Evolutionary conservation across 2,888 invertebrate genomes (phyloP), one percentile per base, ranked within the genome.

Genomic region (Hirudinaria manillensis): DNA sequence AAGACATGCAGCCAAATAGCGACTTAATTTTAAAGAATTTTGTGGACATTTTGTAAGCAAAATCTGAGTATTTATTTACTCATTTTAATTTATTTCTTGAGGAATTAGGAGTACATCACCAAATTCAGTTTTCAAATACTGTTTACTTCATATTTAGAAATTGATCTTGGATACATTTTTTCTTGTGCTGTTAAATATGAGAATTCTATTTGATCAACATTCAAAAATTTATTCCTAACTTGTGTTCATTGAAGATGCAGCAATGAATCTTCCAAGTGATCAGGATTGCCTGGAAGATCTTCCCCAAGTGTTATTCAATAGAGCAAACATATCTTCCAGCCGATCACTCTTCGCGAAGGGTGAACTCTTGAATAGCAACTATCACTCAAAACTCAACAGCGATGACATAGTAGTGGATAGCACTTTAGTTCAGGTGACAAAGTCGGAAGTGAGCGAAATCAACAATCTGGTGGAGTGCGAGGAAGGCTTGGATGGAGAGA

Each of bases 231-330:
- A 45, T 45, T 45, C 1, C 16, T 16, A 45, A 45, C 16, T 45
- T 10, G 1, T 7, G 7, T 7, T 61, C 29, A 24, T 61, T 61
- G 10, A 24, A 61, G 61, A 61, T 61, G 61, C 61, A 61, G 61
- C 29, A 24, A 61, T 61, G 61, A 29, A 61, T 61, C 61, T 61
- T 61, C 61, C 61, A 68, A 68, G 36, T 68, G 68, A 68, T 68
- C 68, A 68, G 68, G 68, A 68, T 34, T 68, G 32, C 36, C 32
- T 68, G n/a, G 68, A 68, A 24, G 36, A 68, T 36, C 68, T 68
- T 34, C 68, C 68, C 10, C 68, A 68, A 34, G 68, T 68, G 16
- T 32, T 68, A 10, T 36, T 68, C n/a, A 24, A 68, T 7, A n/a
- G 36, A n/a, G 68, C 36, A 24, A 68, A 68, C 68, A 68, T 68